Evolutionary conservation across 1,140 invertebrate species (phyloP).

Genomic region (Drosophila rufa): DNA sequence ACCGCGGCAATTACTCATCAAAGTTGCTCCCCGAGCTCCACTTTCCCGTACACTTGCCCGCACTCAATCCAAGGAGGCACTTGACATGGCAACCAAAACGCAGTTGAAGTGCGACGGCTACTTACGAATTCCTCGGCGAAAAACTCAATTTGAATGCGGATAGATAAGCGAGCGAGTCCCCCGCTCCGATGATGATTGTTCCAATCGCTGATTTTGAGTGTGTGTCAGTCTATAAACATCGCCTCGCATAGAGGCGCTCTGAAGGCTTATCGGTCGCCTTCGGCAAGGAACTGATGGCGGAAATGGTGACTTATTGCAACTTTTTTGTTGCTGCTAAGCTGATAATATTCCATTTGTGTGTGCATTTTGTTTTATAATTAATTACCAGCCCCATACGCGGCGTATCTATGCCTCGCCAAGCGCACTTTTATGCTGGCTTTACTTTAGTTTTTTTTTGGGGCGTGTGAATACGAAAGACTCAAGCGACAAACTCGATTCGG

Average conservation of each 20-base stretch:
- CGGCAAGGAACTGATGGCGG: slow-evolving; percentile 68
- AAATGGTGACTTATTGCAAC: slow-evolving; percentile 76
- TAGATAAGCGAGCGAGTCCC: slow-evolving; percentile 59
- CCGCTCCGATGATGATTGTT: slow-evolving; percentile 68
- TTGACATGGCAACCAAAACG: slow-evolving; percentile 62
- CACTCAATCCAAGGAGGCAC: slow-evolving; percentile 46
- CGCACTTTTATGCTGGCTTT: slow-evolving; percentile 56
- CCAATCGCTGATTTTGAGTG: slow-evolving; percentile 79
- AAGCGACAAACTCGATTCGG: slow-evolving; percentile 62
- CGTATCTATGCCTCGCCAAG: slow-evolving; percentile 23
- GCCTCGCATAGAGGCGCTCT: slow-evolving; percentile 39
- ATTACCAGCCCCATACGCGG: slow-evolving; percentile 44
- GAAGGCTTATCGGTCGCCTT: slow-evolving; percentile 51
- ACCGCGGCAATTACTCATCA: slow-evolving; percentile 61
- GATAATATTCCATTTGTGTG: slow-evolving; percentile 31
- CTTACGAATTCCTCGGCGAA: slow-evolving; percentile 58
- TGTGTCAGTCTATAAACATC: slow-evolving; percentile 66
- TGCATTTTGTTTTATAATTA: slow-evolving; percentile 55
- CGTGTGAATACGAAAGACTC: slow-evolving; percentile 65
- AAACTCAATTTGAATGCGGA: slow-evolving; percentile 74
- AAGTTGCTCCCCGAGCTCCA: slow-evolving; percentile 43
- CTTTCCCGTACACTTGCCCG: slow-evolving; percentile 22
- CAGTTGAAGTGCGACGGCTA: slow-evolving; percentile 74
- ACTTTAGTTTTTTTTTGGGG: neutral
- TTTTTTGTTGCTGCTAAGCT: slow-evolving; percentile 20